phyloP scores from a whole-genome alignment of 1,140 invertebrate genomes.

The Sycobia sp. region DNA sequence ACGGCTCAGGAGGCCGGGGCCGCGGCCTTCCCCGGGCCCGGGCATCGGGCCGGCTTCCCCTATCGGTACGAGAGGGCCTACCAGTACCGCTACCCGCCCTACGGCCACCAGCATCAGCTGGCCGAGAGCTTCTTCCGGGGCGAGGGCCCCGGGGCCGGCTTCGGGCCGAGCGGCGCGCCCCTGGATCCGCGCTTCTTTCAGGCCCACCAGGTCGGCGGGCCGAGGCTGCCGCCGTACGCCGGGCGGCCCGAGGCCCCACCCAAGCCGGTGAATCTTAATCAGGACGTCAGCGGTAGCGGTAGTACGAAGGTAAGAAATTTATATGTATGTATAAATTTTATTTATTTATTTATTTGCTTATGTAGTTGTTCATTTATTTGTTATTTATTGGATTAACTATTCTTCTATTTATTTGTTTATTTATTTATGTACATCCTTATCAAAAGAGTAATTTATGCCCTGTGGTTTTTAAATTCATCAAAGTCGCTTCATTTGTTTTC shows the following conservation, averaged over 20 bases:
- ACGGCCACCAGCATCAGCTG: slow-evolving; percentile 12
- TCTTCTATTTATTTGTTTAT: too few species aligned
- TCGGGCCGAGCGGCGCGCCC: neutral
- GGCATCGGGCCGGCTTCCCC: neutral
- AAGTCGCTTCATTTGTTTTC: too few species aligned
- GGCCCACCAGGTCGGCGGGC: neutral
- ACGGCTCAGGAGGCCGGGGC: neutral
- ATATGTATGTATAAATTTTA: too few species aligned
- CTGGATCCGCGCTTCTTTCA: slow-evolving; percentile 11
- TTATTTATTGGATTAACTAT: too few species aligned
- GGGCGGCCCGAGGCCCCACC: neutral
- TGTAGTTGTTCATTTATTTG: too few species aligned
- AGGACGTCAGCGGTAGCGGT: neutral
- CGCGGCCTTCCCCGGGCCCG: too few species aligned
- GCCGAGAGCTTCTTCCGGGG: slow-evolving; percentile 5
- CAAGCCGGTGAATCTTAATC: neutral
- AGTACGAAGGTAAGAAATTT: slow-evolving; percentile 26
- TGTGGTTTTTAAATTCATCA: too few species aligned
- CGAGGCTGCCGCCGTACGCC: neutral
- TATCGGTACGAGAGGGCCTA: slow-evolving; percentile 13
- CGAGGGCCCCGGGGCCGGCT: neutral
- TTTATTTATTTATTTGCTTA: too few species aligned
- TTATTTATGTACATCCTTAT: too few species aligned
- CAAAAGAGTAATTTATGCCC: too few species aligned
- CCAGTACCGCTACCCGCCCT: slow-evolving; percentile 13